A percentile compares a stretch with the other conserved stretches of the same genome.
phyloP scores from a whole-genome alignment of 2,888 invertebrate genomes.

The Parthenolecanium corni region DNA sequence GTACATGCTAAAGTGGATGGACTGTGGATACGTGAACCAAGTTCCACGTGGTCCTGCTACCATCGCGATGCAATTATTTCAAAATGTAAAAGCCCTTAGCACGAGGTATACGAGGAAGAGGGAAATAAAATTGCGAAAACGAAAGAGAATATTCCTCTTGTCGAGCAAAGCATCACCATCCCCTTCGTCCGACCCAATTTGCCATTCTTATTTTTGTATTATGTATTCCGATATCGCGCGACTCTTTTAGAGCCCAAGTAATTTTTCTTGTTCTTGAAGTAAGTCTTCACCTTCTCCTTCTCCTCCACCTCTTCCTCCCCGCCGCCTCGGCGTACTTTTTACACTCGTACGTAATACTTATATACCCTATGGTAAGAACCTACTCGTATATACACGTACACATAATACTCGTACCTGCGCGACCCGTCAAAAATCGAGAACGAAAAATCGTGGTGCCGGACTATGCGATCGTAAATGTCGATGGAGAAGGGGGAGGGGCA shows the following conservation, averaged over 20 bases:
- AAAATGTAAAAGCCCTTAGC: not conserved
- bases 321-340: too few relatives aligned
- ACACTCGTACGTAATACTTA: too few relatives aligned
- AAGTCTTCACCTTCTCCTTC: constrained; percentile 17
- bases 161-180: too few relatives aligned
- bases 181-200: constrained; percentile 8
- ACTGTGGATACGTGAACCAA: not conserved
- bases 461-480: too few relatives aligned
- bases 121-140: constrained; percentile 1
- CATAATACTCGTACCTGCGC: too few relatives aligned
- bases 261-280: constrained; percentile 27
- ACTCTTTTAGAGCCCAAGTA: constrained; percentile 25
- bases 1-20: constrained; percentile 23
- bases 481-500: too few relatives aligned
- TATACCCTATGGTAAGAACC: too few relatives aligned
- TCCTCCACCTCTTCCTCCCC: too few relatives aligned
- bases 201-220: constrained; percentile 25
- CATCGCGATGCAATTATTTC: too few relatives aligned
- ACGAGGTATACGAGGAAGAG: not conserved
- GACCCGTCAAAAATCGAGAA: too few relatives aligned
- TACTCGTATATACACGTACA: too few relatives aligned
- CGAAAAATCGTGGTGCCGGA: too few relatives aligned
- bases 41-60: not conserved
- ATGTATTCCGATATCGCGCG: constrained; percentile 26
- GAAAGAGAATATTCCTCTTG: constrained; percentile 3